These are phyloP conservation scores for Hycleus phaleratus DNA, from an alignment of 1,140 invertebrate genomes.

Conservation along the genomic window DNA sequence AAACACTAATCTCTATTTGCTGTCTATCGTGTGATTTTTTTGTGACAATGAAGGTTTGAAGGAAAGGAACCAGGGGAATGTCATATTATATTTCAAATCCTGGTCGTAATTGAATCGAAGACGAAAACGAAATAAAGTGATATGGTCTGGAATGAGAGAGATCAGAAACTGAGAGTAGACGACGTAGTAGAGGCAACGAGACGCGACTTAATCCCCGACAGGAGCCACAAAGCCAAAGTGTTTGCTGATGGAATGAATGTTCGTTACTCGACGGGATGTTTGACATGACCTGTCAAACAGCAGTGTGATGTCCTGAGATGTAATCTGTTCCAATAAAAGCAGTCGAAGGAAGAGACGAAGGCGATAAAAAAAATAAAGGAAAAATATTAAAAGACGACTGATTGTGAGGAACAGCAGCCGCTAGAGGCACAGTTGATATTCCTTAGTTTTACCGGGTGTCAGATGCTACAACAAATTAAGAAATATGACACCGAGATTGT, in stretches of 20 bases:
- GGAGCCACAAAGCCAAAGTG: conserved; percentile 15
- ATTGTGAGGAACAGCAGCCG: too few species aligned
- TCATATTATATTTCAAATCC: conserved; percentile 11
- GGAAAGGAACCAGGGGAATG: background rate
- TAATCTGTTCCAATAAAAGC: conserved; percentile 8
- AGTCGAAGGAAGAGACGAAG: conserved; percentile 6
- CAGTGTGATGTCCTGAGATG: conserved; percentile 7
- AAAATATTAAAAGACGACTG: too few species aligned
- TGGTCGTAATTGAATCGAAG: conserved; percentile 12
- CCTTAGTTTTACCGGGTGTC: background rate
- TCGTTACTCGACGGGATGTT: conserved; percentile 16
- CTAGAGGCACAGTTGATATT: background rate
- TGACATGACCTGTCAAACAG: conserved; percentile 20
- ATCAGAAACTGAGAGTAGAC: conserved; percentile 2
- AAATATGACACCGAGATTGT: conserved; percentile 12
- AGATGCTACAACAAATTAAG: conserved; percentile 12
- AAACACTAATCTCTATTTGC: too few species aligned
- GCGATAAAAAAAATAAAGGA: background rate
- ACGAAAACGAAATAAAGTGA: conserved; percentile 15
- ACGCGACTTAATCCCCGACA: conserved; percentile 13
- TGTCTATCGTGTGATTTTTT: too few species aligned
- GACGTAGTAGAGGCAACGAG: background rate
- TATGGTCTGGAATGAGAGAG: conserved; percentile 12
- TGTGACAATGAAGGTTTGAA: too few species aligned
- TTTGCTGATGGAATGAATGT: conserved; percentile 15